Base-by-base conservation (phyloP, 2,797 vertebrate species). In the Oreortyx pictus region DNA sequence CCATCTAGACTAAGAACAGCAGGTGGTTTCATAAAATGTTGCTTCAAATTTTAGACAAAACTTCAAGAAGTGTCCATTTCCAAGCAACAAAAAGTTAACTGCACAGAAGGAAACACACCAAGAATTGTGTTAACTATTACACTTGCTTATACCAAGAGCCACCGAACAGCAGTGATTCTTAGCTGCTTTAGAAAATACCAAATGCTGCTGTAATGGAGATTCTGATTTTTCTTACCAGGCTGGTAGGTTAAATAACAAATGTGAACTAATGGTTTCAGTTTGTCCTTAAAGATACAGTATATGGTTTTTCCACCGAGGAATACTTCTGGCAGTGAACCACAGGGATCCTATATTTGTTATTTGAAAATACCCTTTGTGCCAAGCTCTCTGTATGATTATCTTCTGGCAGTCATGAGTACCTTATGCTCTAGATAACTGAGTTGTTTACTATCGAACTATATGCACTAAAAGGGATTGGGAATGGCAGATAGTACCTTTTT, bases 161-260 rank as follows among this genome's bases (percentile, higher is more conserved):
- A 66, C 19, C 39, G 62, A 92, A 82, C 41, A 92, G 52, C 76
- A 78, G 52, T 67, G 83, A 85, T 76, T 91, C 59, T 82, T 54
- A 67, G 24, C 73, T 90, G 61, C 74, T 47, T 81, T 35, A 67
- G 47, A 94, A 96, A 93, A 92, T 43, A n/a, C 29, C 82, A 87
- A 87, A 76, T 78, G 70, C 49, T 60, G 47, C 57, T 82, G 5
- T 85, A 81, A 88, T 35, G 44, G 62, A 52, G 19, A 72, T 31
- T 83, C 60, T 8, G 65, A 68, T 93, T 95, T 95, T 90, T n/a
- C 60, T 86, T 74, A 91, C n/a, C 75, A 79, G 46, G 68, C 68
- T 82, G 52, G 29, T 91, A 87, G 41, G 89, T 71, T 49, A 65
- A 93, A 71, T 84, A 87, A 86, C 54, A 49, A 81, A 90, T 52